Evolutionary conservation across 2,113 vertebrate species (phyloP), one percentile per base, ranked within the genome.

Genomic region (Penelope pileata): DNA sequence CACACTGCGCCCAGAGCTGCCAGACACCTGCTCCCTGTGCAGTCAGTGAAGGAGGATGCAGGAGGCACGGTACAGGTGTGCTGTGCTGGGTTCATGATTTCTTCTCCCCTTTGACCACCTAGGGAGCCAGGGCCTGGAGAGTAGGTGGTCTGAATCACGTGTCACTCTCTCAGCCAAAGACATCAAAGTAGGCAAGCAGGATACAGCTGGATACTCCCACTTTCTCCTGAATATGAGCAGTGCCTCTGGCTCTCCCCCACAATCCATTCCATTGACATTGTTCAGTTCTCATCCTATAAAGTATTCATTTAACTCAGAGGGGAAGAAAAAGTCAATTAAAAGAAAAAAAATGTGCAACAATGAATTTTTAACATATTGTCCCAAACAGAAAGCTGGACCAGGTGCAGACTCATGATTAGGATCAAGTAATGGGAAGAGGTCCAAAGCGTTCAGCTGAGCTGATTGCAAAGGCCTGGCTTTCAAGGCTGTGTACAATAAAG

Each of bases 311-410:
- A 80, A 58, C 63, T 80, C 67, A 23, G 6, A 62, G 58, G 59
- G 90, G 78, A 83, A 64, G 70, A n/a, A 48, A 58, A 78, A 83
- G 34, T 17, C 14, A 50, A 70, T 74, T 84, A 72, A 56, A 77
- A 56, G 16, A 24, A 42, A 29, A 42, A 60, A 38, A 73, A 58
- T 50, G 29, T 5, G 21, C 53, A 81, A 18, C 53, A 16, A 69
- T 76, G 32, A 76, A 60, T 94, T 34, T 48, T 78, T 84, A 94
- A 84, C 75, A 18, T 6, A 29, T 76, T 92, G 89, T 96, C 93
- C 89, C 74, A 4, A 29, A 74, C 36, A 75, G 91, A 93, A 81
- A 95, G 56, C 93, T 73, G 81, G 81, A 87, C 93, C 93, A 93
- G 89, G 91, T 96, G 94, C 81, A 91, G 78, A 32, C 12, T 68